Evolutionary conservation across 1,140 invertebrate genomes (phyloP).

Genomic region (Latrodectus geometricus): DNA sequence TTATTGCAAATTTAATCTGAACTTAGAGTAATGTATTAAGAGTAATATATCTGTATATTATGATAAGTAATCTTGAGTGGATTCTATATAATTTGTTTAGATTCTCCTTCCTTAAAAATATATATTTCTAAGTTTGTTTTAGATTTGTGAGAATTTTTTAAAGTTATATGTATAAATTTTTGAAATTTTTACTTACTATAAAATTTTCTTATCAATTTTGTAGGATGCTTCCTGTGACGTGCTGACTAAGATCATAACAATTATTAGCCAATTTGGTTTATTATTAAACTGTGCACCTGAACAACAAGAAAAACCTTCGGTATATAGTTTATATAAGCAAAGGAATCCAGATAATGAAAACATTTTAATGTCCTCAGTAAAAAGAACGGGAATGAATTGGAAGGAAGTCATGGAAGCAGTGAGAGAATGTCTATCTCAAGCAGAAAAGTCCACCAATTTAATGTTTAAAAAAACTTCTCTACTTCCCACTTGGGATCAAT

Average conservation of each 20-base stretch:
- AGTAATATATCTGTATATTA: no score
- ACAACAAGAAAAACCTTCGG: background rate
- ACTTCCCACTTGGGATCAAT: background rate
- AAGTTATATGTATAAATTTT: no score
- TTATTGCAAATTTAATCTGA: no score
- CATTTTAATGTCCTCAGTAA: background rate
- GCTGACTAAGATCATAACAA: background rate
- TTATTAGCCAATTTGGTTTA: slow-evolving; percentile 9
- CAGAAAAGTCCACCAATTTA: background rate
- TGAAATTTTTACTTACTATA: background rate
- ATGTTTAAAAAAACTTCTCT: background rate
- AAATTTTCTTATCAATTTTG: background rate
- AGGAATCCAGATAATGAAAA: background rate
- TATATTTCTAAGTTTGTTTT: no score
- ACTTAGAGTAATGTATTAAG: no score
- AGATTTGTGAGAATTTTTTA: no score
- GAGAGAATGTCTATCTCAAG: background rate
- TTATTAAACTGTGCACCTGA: slow-evolving; percentile 26
- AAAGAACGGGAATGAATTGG: background rate
- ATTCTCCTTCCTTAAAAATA: no score
- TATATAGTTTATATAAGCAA: background rate
- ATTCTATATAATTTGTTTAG: no score
- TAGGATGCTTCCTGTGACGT: slow-evolving; percentile 1
- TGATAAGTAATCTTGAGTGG: no score
- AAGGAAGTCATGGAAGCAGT: background rate